Conservation (phyloP, 1,140 invertebrate genomes). For the Drosophila burlai region DNA sequence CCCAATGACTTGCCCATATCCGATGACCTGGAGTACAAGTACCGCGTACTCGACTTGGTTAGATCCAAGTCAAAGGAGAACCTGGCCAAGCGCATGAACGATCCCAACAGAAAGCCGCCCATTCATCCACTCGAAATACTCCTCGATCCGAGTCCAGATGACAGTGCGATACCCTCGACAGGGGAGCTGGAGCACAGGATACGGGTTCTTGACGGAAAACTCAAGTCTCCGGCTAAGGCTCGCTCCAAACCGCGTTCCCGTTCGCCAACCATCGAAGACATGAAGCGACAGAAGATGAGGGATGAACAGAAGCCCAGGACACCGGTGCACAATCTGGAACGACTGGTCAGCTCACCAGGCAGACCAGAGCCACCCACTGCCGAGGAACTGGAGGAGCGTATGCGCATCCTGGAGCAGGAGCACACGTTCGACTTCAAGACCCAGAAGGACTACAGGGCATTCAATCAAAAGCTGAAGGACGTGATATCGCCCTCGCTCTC, state of each 20-base stretch:
- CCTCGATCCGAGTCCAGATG: conserved; percentile 75
- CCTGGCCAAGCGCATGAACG: conserved; percentile 54
- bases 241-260: conserved; percentile 63
- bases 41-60: conserved; percentile 71
- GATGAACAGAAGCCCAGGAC: conserved; percentile 60
- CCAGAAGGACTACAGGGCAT: conserved; percentile 76
- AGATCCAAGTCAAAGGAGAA: conserved; percentile 77
- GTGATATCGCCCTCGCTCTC: conserved; percentile 75
- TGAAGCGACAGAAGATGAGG: conserved; percentile 66
- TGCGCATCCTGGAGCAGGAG: conserved; percentile 71
- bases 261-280: conserved; percentile 74
- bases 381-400: conserved; percentile 71
- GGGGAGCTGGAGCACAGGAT: conserved; percentile 79
- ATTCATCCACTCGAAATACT: conserved; percentile 82
- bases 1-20: conserved; percentile 62
- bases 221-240: conserved; percentile 45
- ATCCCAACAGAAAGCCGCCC: conserved; percentile 66
- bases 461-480: conserved; percentile 80
- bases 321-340: conserved; percentile 68
- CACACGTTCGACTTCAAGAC: conserved; percentile 80
- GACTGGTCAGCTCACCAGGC: conserved; percentile 55
- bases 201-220: conserved; percentile 67
- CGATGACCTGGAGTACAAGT: conserved; percentile 77
- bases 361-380: conserved; percentile 73
- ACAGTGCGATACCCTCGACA: conserved; percentile 70